Conservation (phyloP, 2,797 vertebrate species). For the Sitta carolinensis region DNA sequence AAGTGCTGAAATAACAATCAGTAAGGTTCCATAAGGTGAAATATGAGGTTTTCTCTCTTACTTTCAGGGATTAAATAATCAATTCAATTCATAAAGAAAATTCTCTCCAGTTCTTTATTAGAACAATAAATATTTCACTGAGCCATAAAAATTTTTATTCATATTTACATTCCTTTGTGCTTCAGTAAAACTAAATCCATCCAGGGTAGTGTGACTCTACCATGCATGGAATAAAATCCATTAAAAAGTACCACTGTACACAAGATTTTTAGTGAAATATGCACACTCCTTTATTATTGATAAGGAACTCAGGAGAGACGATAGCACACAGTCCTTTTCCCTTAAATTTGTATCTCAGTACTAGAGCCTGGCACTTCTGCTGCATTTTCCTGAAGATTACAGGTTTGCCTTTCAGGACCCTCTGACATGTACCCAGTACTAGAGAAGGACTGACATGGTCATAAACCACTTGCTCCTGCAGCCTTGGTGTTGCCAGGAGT, state of each 20-base stretch:
- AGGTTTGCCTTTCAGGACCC: not conserved
- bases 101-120: not conserved
- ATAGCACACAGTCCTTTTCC: not conserved
- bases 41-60: not conserved
- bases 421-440: not conserved
- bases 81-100: not conserved
- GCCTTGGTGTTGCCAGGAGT: not conserved
- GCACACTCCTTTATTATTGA: not conserved
- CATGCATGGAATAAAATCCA: not conserved
- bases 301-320: not conserved
- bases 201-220: not conserved
- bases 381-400: not conserved
- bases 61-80: not conserved
- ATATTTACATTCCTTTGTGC: not conserved
- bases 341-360: not conserved
- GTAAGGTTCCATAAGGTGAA: not conserved
- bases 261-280: not conserved
- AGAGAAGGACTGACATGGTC: not conserved
- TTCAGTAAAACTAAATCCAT: not conserved
- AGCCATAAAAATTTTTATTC: not conserved
- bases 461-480: not conserved
- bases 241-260: not conserved
- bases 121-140: not conserved
- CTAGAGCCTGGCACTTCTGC: not conserved
- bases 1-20: not conserved